Percentiles rank a stretch among this genome's conserved stretches.
Evolutionary conservation across 1,140 invertebrate genomes (phyloP).

Genomic region (Oryzaephilus surinamensis): DNA sequence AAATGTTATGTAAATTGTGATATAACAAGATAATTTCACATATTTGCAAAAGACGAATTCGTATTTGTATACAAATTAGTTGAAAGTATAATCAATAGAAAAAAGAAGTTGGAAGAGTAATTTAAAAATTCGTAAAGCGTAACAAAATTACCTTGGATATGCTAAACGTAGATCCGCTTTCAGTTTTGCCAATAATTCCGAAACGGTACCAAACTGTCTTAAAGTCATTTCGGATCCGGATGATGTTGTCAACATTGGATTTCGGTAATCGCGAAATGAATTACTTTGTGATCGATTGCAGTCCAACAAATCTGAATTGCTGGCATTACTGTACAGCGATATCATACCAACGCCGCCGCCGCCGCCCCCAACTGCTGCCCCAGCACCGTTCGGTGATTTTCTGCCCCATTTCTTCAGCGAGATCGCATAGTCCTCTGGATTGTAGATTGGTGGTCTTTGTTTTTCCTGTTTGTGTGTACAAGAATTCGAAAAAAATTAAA

Average conservation of each 20-base stretch:
- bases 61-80: too few species aligned
- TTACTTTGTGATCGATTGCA: constrained; percentile 18
- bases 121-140: too few species aligned
- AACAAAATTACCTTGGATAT: constrained; percentile 75
- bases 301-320: constrained; percentile 19
- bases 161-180: constrained; percentile 73
- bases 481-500: background rate
- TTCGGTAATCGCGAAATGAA: constrained; percentile 36
- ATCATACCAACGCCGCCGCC: constrained; percentile 10
- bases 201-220: constrained; percentile 72
- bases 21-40: too few species aligned
- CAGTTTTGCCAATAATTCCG: constrained; percentile 78
- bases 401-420: constrained; percentile 67
- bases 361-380: background rate
- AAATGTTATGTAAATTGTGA: too few species aligned
- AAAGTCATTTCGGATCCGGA: constrained; percentile 72
- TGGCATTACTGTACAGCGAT: constrained; percentile 22
- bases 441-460: constrained; percentile 73
- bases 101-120: too few species aligned
- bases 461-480: constrained; percentile 54
- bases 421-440: constrained; percentile 71
- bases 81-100: too few species aligned
- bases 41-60: too few species aligned
- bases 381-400: constrained; percentile 38
- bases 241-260: constrained; percentile 42